These are phyloP conservation scores for Cerastis rubricosa DNA, from an alignment of 2,888 invertebrate genomes.

Conservation along the genomic window DNA sequence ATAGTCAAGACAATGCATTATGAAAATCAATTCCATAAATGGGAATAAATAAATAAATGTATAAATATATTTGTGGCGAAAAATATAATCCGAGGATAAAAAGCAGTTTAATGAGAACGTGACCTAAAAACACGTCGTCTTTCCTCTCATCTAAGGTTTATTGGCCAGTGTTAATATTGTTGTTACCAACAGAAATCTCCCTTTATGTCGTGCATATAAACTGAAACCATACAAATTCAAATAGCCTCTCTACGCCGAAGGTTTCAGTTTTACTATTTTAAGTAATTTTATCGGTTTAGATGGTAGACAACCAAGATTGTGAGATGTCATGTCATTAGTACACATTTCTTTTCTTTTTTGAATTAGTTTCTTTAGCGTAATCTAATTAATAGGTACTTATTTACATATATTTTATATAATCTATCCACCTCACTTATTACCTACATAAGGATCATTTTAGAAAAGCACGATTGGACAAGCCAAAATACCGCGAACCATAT, in stretches of 20 bases:
- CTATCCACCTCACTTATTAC: neutral
- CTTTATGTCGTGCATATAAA: slow-evolving; percentile 16
- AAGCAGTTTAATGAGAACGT: slow-evolving; percentile 7
- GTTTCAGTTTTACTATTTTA: neutral
- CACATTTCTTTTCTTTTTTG: neutral
- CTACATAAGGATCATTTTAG: neutral
- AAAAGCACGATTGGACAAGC: slow-evolving; percentile 29
- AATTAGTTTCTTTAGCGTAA: neutral
- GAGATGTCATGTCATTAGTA: neutral
- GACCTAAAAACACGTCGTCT: slow-evolving; percentile 10
- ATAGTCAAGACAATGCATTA: neutral
- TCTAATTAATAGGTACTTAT: neutral
- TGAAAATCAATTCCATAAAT: neutral
- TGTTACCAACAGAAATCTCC: slow-evolving; percentile 13
- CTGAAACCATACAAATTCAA: slow-evolving; percentile 51
- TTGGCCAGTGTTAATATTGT: slow-evolving; percentile 21
- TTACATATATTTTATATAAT: neutral
- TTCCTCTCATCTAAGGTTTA: slow-evolving; percentile 3
- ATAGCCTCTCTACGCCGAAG: slow-evolving; percentile 3
- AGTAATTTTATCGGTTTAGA: neutral
- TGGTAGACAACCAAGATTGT: slow-evolving; percentile 17
- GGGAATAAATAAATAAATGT: neutral
- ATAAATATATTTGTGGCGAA: neutral
- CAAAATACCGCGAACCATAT: slow-evolving; percentile 27
- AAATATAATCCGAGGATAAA: neutral